Percentiles rank a stretch among this genome's conserved stretches.
Conservation (phyloP, 2,888 invertebrate species). For the Cerastis rubricosa region DNA sequence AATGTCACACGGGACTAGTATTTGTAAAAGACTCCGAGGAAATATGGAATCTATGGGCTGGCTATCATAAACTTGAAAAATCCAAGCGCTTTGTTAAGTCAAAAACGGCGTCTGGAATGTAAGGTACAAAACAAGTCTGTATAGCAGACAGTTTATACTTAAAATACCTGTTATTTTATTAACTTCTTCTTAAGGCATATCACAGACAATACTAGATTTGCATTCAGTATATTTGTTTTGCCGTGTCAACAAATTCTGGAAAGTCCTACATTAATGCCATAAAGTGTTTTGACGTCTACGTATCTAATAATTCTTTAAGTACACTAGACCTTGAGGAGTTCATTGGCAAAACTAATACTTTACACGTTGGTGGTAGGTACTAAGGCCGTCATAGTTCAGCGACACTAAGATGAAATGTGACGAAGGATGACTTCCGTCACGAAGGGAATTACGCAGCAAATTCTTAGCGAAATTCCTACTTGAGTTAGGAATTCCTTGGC, state of each 20-base stretch:
- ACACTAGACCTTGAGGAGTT: constrained; percentile 71
- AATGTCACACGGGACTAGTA: constrained; percentile 2
- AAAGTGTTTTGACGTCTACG: constrained; percentile 35
- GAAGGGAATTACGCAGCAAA: constrained; percentile 38
- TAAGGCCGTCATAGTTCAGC: constrained; percentile 66
- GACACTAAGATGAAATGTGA: constrained; percentile 65
- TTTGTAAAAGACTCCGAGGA: constrained; percentile 10
- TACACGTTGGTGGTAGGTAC: constrained; percentile 39
- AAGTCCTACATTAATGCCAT: constrained; percentile 47
- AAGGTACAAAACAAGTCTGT: not conserved
- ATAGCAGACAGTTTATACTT: too few relatives aligned
- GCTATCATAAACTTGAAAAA: constrained; percentile 12
- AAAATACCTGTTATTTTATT: not conserved
- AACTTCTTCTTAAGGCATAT: not conserved
- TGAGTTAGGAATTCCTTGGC: constrained; percentile 32
- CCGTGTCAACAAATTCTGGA: constrained; percentile 31
- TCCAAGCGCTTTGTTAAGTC: not conserved
- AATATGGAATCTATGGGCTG: not conserved
- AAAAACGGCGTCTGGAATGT: not conserved
- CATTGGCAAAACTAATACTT: constrained; percentile 78
- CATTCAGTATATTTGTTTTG: constrained; percentile 12
- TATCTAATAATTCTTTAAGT: constrained; percentile 66
- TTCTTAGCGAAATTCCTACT: constrained; percentile 35
- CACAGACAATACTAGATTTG: constrained; percentile 17
- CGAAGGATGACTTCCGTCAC: constrained; percentile 47